Conservation (phyloP, 1,140 invertebrate genomes). For the Drosophila saltans region DNA sequence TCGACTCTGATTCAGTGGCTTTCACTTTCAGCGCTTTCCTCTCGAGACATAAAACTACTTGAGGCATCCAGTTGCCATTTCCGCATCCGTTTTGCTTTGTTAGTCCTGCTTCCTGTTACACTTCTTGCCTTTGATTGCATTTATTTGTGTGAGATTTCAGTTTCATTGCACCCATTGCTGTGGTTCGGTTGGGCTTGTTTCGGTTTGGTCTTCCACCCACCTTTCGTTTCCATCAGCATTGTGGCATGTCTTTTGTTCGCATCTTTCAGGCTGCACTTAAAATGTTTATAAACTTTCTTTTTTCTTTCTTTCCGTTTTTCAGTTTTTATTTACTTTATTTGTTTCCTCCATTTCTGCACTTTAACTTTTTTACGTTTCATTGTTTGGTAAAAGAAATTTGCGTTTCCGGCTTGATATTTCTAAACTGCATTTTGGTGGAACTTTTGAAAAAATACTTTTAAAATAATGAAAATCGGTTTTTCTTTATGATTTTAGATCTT, state of each 20-base stretch:
- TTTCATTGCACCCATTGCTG: slow-evolving; percentile 71
- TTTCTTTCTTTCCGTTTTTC: not conserved
- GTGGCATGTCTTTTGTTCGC: slow-evolving; percentile 36
- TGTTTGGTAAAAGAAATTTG: not conserved
- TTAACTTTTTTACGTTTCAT: not conserved
- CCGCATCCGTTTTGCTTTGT: slow-evolving; percentile 74
- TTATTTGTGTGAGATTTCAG: slow-evolving; percentile 61
- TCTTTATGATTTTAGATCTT: not conserved
- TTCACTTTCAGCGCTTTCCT: slow-evolving; percentile 39
- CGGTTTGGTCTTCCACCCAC: not conserved
- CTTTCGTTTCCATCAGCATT: slow-evolving; percentile 2
- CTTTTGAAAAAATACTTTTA: not conserved
- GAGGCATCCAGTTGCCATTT: slow-evolving; percentile 63
- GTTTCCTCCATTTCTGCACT: slow-evolving; percentile 40
- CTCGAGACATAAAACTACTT: slow-evolving; percentile 49
- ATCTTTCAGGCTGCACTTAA: slow-evolving; percentile 63
- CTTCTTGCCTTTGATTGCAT: slow-evolving; percentile 44
- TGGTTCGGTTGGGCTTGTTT: slow-evolving; percentile 18
- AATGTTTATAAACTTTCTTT: slow-evolving; percentile 69
- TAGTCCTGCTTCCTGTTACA: slow-evolving; percentile 54
- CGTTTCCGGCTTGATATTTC: slow-evolving; percentile 12
- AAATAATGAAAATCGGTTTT: not conserved
- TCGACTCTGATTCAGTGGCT: not conserved
- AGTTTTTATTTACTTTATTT: slow-evolving; percentile 58
- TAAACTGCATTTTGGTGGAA: not conserved